Evolutionary conservation across 2,797 vertebrate species (phyloP).

Genomic region (Sarcoramphus papa): DNA sequence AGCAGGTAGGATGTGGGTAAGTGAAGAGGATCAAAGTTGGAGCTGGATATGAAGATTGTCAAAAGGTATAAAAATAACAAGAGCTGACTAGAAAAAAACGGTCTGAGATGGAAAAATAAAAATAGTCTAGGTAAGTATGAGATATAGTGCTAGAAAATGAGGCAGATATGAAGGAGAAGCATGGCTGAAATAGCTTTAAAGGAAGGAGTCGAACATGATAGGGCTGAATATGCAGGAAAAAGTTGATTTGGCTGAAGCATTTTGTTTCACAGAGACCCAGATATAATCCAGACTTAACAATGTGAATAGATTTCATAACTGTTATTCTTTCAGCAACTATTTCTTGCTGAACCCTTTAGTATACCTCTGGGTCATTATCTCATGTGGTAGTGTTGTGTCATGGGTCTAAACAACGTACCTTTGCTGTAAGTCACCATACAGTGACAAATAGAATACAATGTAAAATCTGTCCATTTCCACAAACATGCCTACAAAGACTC

Average conservation of each 20-base stretch:
- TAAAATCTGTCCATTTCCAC: neutral
- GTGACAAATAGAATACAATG: neutral
- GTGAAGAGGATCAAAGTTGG: neutral
- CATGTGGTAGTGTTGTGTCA: neutral
- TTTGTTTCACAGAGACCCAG: neutral
- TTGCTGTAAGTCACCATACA: neutral
- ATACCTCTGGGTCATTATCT: neutral
- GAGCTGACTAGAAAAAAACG: neutral
- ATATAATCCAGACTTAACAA: neutral
- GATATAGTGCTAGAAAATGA: neutral
- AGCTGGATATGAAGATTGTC: neutral
- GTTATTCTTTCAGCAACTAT: neutral
- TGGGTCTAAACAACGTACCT: neutral
- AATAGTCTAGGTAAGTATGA: neutral
- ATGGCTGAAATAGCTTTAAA: neutral
- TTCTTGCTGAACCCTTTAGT: neutral
- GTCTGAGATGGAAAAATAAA: neutral
- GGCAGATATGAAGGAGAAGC: neutral
- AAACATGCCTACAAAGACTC: neutral
- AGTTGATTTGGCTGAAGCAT: neutral
- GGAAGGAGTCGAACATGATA: neutral
- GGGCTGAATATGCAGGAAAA: neutral
- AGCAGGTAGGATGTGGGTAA: neutral
- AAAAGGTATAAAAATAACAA: slow-evolving; percentile 12
- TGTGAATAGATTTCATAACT: neutral